Evolutionary conservation across 2,888 invertebrate species (phyloP).

Genomic region (Drosophila nigricruria): DNA sequence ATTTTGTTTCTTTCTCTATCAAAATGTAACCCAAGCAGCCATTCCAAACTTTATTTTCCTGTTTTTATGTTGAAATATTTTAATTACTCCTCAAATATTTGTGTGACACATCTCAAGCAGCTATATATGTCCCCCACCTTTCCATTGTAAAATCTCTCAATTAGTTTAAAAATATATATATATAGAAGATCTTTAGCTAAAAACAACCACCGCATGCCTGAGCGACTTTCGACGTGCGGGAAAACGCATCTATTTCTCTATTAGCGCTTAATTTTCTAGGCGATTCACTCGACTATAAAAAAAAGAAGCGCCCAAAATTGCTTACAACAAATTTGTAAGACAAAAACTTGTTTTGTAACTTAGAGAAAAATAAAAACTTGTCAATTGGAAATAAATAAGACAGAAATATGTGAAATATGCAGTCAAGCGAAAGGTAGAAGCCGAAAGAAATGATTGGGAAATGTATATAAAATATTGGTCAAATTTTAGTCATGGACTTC

Average conservation of each 20-base stretch:
- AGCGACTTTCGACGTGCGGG: conserved; percentile 18
- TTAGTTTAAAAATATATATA: conserved; percentile 39
- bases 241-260: conserved; percentile 34
- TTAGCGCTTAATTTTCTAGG: conserved; percentile 29
- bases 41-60: neutral
- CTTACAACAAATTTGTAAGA: conserved; percentile 22
- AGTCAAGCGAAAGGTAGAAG: conserved; percentile 14
- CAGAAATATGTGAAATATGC: conserved; percentile 7
- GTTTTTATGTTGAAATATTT: neutral
- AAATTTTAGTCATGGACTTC: neutral
- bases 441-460: neutral
- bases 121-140: neutral
- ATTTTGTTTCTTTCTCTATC: neutral
- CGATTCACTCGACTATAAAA: conserved; percentile 30
- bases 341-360: conserved; percentile 44
- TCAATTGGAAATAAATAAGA: conserved; percentile 22
- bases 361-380: conserved; percentile 9
- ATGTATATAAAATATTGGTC: neutral
- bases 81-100: neutral
- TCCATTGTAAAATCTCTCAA: conserved; percentile 26
- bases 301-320: conserved; percentile 28
- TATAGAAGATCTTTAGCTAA: conserved; percentile 20
- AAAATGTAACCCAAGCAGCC: neutral
- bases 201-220: conserved; percentile 52
- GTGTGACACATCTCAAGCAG: neutral